Base-by-base conservation (phyloP, 2,888 invertebrate species). In the Monoplex corrugatus region DNA sequence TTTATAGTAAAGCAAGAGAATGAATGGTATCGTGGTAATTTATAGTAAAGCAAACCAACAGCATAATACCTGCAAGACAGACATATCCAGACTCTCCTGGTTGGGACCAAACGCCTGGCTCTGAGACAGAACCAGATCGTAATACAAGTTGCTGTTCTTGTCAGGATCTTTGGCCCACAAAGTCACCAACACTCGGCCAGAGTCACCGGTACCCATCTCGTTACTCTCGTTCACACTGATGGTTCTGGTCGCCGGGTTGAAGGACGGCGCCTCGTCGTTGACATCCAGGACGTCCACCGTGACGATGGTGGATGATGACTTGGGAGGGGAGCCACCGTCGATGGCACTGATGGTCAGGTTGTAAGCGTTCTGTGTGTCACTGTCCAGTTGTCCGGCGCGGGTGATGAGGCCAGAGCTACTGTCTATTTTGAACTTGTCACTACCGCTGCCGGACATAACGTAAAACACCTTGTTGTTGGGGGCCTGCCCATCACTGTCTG, bases 351-450 rank as follows among this genome's bases (percentile, higher is more conserved):
- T 92, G 44, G 91, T 93, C n/a, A 95, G 89, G 6, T 88, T 89
- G 90, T 95, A 95, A 23, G 68, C 72, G 8, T 90, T 89, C 5
- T 35, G 32, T 1, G 89, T 89, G 86, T 99, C 99, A 0, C 98
- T 98, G 96, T 99, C 99, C n/a, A 99, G 96, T 6, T 68, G 50
- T 0, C 99, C 98, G 0, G 99, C 98, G 0, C 99, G 98, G 32
- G 80, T 89, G 87, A 99, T 97, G 0, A 97, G 97, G 0, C 99
- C 99, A 0, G 97, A 97, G 93, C 98, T 97, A 0, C 98, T 97
- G 93, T 98, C 98, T 68, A 99, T 98, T 0, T 98, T 97, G 96
- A 99, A 99, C 96, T 99, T 99, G 95, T 99, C 99, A 88, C 97
- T 97, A 0, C 98, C 98, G 0, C 99, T 99, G 90, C 97, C 97